Evolutionary conservation across 2,888 invertebrate genomes (phyloP), one percentile per base, ranked within the genome.

Genomic region (Terebella lapidaria): DNA sequence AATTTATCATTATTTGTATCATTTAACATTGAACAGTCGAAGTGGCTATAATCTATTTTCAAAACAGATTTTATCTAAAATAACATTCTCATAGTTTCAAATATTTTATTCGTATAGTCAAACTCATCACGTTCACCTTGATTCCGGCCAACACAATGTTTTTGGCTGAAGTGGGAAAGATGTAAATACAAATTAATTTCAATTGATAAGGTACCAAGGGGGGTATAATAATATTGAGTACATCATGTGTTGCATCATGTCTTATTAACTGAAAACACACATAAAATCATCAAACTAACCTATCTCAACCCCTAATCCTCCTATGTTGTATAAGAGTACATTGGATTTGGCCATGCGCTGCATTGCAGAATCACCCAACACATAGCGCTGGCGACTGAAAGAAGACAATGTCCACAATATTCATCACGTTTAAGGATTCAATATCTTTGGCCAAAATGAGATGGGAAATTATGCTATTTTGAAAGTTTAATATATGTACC

Each of bases 321-420:
- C 78, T 58, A 77, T 65, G 15, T 79, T 78, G 65, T 72, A 73
- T 28, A 80, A 59, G n/a, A 80, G 68, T 3, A 80, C 74, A 46
- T 72, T 72, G 1, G 79, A 72, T 47, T 68, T 70, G 10, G 79
- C 78, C 75, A 80, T 77, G 42, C 73, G 68, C 67, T 76, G 71
- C 80, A 80, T 80, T 15, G 80, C 80, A 58, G 69, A 71, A 66
- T 80, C 80, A 46, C 80, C 80, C 46, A 79, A 62, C 0, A 80
- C 79, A 74, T 80, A 80, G 4, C 80, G 69, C 70, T 81, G 80
- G n/a, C 80, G 80, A 67, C 80, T 80, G 67, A 47, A 71, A 72
- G 26, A 5, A 35, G 20, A 46, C 42, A 35, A n/a, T n/a, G n/a
- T n/a, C n/a, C n/a, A n/a, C n/a, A n/a, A n/a, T n/a, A n/a, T n/a